A percentile compares a stretch with the other conserved stretches of the same genome.
Conservation (phyloP, 2,797 vertebrate genomes). For the Lerista edwardsae region DNA sequence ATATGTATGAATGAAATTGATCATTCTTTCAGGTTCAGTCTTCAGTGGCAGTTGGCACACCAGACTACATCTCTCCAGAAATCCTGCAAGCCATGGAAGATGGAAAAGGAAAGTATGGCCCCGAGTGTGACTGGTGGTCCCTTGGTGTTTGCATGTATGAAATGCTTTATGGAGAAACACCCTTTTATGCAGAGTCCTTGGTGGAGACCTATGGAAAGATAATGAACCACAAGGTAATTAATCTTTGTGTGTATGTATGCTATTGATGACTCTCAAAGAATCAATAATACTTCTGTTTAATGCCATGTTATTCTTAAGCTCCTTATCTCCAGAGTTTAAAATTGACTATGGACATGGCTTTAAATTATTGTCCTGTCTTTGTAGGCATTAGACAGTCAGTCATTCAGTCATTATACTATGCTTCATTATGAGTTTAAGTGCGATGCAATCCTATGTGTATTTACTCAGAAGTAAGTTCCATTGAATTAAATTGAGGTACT, state of each 20-base stretch:
- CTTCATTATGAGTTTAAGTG: too few species aligned
- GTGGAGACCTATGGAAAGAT: conserved; percentile 99
- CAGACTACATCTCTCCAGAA: conserved; percentile 98
- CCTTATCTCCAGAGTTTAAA: not conserved
- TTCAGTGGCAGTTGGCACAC: conserved; percentile 97
- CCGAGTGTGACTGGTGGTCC: conserved; percentile 99
- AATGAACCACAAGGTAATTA: conserved; percentile 99
- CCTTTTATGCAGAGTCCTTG: conserved; percentile 98
- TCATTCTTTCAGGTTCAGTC: conserved; percentile 89
- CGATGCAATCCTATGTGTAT: too few species aligned
- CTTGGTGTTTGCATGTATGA: conserved; percentile 99
- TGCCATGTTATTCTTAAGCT: not conserved
- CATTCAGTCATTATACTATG: too few species aligned
- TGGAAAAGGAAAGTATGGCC: conserved; percentile 97
- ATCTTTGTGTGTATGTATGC: conserved; percentile 43
- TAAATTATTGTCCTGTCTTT: not conserved
- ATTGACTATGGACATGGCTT: not conserved
- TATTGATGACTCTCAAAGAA: not conserved
- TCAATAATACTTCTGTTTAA: not conserved
- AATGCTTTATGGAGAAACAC: conserved; percentile 99
- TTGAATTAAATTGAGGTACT: too few species aligned
- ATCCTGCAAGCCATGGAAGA: conserved; percentile 99
- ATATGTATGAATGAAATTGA: conserved; percentile 36
- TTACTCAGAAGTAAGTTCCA: too few species aligned
- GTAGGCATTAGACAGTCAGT: too few species aligned